Evolutionary conservation across 2,888 invertebrate species (phyloP).

Genomic region (Julus scandinavius): DNA sequence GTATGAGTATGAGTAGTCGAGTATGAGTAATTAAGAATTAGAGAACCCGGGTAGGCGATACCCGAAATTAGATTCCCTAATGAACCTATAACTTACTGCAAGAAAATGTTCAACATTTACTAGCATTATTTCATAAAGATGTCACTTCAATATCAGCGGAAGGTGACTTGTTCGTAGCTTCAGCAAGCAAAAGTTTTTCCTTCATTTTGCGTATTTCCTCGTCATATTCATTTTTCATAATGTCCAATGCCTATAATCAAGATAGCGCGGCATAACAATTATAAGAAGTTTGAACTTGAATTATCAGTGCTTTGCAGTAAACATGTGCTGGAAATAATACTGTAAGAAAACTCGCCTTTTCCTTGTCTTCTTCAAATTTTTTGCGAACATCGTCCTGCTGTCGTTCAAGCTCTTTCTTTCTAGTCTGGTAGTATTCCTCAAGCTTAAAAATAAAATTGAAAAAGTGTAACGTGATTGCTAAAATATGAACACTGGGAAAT

Average conservation of each 20-base stretch:
- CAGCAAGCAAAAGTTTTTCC: neutral
- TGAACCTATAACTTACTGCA: neutral
- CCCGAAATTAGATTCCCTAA: neutral
- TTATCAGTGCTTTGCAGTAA: no score
- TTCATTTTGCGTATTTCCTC: constrained; percentile 47
- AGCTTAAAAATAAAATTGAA: constrained; percentile 64
- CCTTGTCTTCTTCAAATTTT: constrained; percentile 73
- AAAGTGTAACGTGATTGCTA: neutral
- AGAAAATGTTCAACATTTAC: constrained; percentile 8
- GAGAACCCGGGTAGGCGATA: no score
- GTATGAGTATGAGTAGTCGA: no score
- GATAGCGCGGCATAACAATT: neutral
- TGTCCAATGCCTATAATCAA: neutral
- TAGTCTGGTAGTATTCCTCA: constrained; percentile 79
- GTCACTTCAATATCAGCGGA: constrained; percentile 48
- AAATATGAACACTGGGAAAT: no score
- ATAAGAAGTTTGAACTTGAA: no score
- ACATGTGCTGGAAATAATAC: neutral
- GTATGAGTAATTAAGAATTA: no score
- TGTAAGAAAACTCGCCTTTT: neutral
- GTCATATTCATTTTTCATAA: neutral
- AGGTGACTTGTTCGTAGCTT: neutral
- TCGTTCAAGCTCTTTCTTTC: constrained; percentile 78
- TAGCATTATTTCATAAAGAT: constrained; percentile 46
- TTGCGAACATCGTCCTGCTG: constrained; percentile 82